Conservation (phyloP, 2,113 vertebrate species). For the Gobiocypris rarus region DNA sequence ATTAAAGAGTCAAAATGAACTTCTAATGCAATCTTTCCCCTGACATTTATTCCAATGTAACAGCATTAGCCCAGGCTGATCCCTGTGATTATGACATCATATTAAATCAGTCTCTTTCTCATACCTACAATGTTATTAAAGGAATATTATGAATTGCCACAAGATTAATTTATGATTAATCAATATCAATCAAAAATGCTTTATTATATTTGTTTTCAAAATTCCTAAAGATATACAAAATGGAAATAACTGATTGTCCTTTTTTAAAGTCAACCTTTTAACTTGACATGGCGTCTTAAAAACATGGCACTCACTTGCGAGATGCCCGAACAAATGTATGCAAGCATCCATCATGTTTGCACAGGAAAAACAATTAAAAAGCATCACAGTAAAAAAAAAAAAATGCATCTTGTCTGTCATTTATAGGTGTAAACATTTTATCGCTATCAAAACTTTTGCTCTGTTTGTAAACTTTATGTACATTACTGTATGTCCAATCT, state of each 20-base stretch:
- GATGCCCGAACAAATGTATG: too few relatives aligned
- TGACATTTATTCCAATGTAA: constrained; percentile 43
- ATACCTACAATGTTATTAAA: constrained; percentile 16
- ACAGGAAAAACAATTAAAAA: too few relatives aligned
- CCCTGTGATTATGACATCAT: constrained; percentile 11
- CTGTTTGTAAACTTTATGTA: too few relatives aligned
- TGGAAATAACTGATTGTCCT: background rate
- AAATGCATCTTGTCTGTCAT: too few relatives aligned
- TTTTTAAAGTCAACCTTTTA: too few relatives aligned
- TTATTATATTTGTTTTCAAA: background rate
- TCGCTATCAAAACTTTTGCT: too few relatives aligned
- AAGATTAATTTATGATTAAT: background rate
- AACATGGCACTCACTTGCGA: too few relatives aligned
- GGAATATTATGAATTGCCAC: background rate
- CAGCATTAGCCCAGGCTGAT: constrained; percentile 37
- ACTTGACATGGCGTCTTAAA: too few relatives aligned
- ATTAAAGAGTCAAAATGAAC: constrained; percentile 45
- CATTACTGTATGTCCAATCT: too few relatives aligned
- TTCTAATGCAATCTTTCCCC: constrained; percentile 32
- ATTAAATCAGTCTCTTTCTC: constrained; percentile 22
- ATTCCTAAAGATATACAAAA: background rate
- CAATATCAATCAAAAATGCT: background rate
- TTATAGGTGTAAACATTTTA: too few relatives aligned
- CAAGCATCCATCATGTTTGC: too few relatives aligned
- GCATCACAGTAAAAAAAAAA: too few relatives aligned